Percentiles rank a stretch among this genome's conserved stretches.
phyloP scores from a whole-genome alignment of 2,888 invertebrate genomes.

The Quadriops clusia region DNA sequence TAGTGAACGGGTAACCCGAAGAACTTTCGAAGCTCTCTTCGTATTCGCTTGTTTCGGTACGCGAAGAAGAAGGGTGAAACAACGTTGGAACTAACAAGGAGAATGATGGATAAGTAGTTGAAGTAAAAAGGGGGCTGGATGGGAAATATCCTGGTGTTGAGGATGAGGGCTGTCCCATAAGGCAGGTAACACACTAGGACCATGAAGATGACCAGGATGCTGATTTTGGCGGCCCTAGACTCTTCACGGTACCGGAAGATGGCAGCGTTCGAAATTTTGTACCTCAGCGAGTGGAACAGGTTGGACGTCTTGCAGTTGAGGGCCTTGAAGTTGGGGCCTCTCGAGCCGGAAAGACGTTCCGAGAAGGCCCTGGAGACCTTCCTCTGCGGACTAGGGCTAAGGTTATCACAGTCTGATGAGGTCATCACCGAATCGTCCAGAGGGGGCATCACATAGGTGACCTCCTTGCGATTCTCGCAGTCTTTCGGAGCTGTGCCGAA shows the following conservation, averaged over 20 bases:
- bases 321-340: too few relatives aligned
- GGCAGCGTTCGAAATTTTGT: conserved; percentile 73
- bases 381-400: too few relatives aligned
- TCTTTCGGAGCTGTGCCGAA: too few relatives aligned
- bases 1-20: conserved; percentile 32
- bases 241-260: conserved; percentile 79
- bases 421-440: too few relatives aligned
- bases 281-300: conserved; percentile 61
- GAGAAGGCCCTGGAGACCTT: too few relatives aligned
- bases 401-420: too few relatives aligned
- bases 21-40: conserved; percentile 42
- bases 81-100: conserved; percentile 49
- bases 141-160: conserved; percentile 24
- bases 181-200: conserved; percentile 43
- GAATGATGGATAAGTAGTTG: conserved; percentile 43
- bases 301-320: too few relatives aligned
- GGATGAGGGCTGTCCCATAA: conserved; percentile 30
- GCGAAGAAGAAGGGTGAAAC: conserved; percentile 68
- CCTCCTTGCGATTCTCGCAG: too few relatives aligned
- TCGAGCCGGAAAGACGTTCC: too few relatives aligned
- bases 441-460: too few relatives aligned
- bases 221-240: conserved; percentile 78
- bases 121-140: conserved; percentile 24
- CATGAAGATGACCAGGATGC: conserved; percentile 64
- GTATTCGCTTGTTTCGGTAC: conserved; percentile 57